Evolutionary conservation across 1,140 invertebrate species (phyloP).

Genomic region (Pachyrhynchus sulphureomaculatus): DNA sequence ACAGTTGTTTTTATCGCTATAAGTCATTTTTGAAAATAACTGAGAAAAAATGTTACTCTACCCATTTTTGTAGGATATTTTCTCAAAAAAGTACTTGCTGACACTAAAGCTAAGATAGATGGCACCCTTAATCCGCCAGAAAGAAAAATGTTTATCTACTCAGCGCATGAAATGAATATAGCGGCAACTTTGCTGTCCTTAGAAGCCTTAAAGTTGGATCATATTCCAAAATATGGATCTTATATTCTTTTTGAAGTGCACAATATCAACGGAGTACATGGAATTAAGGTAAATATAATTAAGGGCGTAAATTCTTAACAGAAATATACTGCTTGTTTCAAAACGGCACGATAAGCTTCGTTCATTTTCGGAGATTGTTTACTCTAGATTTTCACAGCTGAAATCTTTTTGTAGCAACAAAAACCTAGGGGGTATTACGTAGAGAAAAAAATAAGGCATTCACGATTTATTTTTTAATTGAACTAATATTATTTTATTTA

Average conservation of each 20-base stretch:
- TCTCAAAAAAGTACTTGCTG: slow-evolving; percentile 9
- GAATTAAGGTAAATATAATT: slow-evolving; percentile 26
- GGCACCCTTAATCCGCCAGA: not conserved
- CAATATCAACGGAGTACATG: slow-evolving; percentile 25
- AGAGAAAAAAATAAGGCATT: too few relatives aligned
- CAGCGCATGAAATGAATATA: slow-evolving; percentile 36
- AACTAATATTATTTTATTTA: not conserved
- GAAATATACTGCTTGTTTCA: too few relatives aligned
- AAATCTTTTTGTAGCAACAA: too few relatives aligned
- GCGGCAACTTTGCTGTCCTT: slow-evolving; percentile 24
- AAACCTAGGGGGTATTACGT: not conserved
- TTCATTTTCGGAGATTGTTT: too few relatives aligned
- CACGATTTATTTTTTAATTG: not conserved
- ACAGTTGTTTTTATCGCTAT: too few relatives aligned
- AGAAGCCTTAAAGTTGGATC: slow-evolving; percentile 36
- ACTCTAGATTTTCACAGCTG: too few relatives aligned
- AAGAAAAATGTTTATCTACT: slow-evolving; percentile 32
- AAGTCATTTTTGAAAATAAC: too few relatives aligned
- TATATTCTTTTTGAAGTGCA: slow-evolving; percentile 37
- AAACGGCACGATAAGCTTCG: too few relatives aligned
- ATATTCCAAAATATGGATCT: slow-evolving; percentile 35
- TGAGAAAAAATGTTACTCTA: too few relatives aligned
- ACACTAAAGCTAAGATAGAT: slow-evolving; percentile 15
- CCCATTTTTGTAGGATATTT: slow-evolving; percentile 11
- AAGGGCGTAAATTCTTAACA: too few relatives aligned